phyloP scores from a whole-genome alignment of 2,113 vertebrate genomes.

The Petaurus breviceps region DNA sequence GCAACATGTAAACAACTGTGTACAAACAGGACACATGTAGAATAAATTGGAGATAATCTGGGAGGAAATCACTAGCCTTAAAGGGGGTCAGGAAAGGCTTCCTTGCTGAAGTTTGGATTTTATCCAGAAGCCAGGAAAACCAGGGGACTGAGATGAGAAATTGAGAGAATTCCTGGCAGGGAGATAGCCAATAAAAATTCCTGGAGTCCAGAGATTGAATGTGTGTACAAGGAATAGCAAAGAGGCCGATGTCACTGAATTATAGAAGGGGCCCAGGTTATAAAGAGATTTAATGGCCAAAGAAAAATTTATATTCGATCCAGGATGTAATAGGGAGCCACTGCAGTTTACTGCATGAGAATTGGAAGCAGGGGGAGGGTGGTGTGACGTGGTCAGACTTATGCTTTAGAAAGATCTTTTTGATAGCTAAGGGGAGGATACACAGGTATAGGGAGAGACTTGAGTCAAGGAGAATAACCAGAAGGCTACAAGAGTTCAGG shows the following conservation, averaged over 20 bases:
- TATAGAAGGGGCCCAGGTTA: not conserved
- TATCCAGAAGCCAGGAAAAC: not conserved
- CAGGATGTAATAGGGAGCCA: not conserved
- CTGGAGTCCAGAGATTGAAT: not conserved
- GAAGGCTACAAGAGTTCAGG: not conserved
- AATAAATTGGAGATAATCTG: not conserved
- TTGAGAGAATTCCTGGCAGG: not conserved
- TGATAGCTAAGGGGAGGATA: not conserved
- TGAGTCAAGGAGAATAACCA: not conserved
- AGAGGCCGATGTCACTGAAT: not conserved
- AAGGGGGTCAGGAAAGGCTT: not conserved
- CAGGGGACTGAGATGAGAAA: not conserved
- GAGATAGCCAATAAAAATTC: not conserved
- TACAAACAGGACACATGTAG: not conserved
- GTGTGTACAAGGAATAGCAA: not conserved
- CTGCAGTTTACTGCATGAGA: not conserved
- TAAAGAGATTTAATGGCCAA: not conserved
- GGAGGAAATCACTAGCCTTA: not conserved
- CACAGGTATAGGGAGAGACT: not conserved
- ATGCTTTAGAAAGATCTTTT: not conserved
- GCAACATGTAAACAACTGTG: not conserved
- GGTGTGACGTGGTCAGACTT: not conserved
- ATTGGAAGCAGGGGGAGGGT: not conserved
- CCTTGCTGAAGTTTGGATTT: not conserved
- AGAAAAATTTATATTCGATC: not conserved